Conservation (phyloP, 2,888 invertebrate species). For the Eurytoma californica region DNA sequence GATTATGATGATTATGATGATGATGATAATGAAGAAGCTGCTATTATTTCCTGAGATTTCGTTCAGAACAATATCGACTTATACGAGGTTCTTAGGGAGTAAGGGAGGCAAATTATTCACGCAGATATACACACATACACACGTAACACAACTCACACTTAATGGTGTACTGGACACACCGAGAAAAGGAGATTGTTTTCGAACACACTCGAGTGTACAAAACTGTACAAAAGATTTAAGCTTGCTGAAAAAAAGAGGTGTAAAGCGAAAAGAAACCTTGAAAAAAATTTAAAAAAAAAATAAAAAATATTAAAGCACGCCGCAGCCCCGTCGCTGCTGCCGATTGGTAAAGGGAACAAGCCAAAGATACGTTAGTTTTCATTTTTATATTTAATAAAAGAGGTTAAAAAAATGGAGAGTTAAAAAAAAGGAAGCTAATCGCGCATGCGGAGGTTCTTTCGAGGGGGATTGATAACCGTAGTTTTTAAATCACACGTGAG, state of each 20-base stretch:
- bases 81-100: background rate
- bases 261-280: background rate
- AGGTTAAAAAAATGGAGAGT: constrained; percentile 79
- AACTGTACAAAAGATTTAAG: constrained; percentile 67
- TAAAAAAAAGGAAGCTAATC: constrained; percentile 76
- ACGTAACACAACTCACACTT: constrained; percentile 51
- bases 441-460: constrained; percentile 56
- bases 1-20: background rate
- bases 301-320: constrained; percentile 68
- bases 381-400: constrained; percentile 77
- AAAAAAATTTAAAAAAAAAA: constrained; percentile 53
- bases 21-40: background rate
- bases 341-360: constrained; percentile 89
- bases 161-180: constrained; percentile 10
- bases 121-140: constrained; percentile 47
- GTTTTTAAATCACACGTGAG: too few species aligned
- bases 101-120: background rate
- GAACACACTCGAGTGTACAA: constrained; percentile 67
- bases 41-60: too few species aligned
- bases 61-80: background rate
- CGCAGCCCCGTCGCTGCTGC: constrained; percentile 69
- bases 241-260: constrained; percentile 19
- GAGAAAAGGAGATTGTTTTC: constrained; percentile 40
- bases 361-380: constrained; percentile 88
- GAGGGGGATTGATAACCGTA: constrained; percentile 22